Conservation (phyloP, 2,888 invertebrate species). For the Camponotus fellah region DNA sequence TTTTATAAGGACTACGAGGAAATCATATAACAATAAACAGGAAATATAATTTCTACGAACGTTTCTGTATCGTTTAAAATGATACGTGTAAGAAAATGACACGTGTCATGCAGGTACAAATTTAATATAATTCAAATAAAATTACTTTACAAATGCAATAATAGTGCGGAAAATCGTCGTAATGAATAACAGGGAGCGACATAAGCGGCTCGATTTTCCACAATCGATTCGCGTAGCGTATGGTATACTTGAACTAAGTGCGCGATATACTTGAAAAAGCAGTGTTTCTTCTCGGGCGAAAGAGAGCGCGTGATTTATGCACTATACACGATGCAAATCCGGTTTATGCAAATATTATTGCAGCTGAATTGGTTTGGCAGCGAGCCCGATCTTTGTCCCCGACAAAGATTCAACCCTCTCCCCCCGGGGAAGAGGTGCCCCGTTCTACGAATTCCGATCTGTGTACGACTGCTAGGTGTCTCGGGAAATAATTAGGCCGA, state of each 20-base stretch:
- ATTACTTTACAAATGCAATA: background rate
- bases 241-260: constrained; percentile 32
- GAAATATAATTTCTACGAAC: background rate
- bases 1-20: background rate
- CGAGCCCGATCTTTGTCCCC: constrained; percentile 69
- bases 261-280: background rate
- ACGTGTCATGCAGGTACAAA: background rate
- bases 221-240: constrained; percentile 36
- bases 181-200: background rate
- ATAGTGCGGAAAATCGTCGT: constrained; percentile 14
- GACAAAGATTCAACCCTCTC: background rate
- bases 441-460: background rate
- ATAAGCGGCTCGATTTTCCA: constrained; percentile 28
- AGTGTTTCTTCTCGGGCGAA: constrained; percentile 26
- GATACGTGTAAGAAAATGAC: background rate
- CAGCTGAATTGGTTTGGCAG: constrained; percentile 83
- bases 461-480: constrained; percentile 25
- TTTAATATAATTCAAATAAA: background rate
- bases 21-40: background rate
- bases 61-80: background rate
- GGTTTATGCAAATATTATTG: constrained; percentile 84
- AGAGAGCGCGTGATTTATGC: constrained; percentile 76
- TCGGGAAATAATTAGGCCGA: constrained; percentile 67
- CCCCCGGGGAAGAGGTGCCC: constrained; percentile 14
- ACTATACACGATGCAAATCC: constrained; percentile 74